Evolutionary conservation across 2,113 vertebrate genomes (phyloP).

Genomic region (Heteronetta atricapilla): DNA sequence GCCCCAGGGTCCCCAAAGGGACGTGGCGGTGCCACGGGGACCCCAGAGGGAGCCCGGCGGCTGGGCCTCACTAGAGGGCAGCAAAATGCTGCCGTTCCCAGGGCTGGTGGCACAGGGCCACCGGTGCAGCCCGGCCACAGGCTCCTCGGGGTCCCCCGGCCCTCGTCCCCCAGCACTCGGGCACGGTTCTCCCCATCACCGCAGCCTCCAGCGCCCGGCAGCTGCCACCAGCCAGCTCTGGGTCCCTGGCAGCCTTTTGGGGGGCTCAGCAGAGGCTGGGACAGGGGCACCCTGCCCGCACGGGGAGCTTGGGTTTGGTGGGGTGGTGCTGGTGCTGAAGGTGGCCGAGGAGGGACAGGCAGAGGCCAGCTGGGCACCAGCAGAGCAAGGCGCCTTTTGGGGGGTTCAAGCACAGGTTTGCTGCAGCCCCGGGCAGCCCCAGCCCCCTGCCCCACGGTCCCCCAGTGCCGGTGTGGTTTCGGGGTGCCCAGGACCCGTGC

Average conservation of each 20-base stretch:
- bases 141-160: not conserved
- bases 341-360: not conserved
- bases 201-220: not conserved
- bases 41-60: not conserved
- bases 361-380: too few species aligned
- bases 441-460: too few species aligned
- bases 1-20: not conserved
- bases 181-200: not conserved
- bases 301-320: rapidly evolving
- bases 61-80: slow-evolving; percentile 52
- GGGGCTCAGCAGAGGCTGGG: not conserved
- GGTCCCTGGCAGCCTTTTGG: rapidly evolving
- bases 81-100: slow-evolving; percentile 13
- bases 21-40: not conserved
- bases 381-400: too few species aligned
- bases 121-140: not conserved
- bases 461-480: too few species aligned
- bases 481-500: too few species aligned
- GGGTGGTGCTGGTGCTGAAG: not conserved
- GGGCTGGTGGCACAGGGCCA: not conserved
- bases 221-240: not conserved
- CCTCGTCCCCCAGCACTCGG: too few species aligned
- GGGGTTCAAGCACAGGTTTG: too few species aligned
- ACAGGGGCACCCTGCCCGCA: rapidly evolving
- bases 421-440: too few species aligned